Conservation (phyloP, 2,888 invertebrate genomes). For the Cepaea hortensis region DNA sequence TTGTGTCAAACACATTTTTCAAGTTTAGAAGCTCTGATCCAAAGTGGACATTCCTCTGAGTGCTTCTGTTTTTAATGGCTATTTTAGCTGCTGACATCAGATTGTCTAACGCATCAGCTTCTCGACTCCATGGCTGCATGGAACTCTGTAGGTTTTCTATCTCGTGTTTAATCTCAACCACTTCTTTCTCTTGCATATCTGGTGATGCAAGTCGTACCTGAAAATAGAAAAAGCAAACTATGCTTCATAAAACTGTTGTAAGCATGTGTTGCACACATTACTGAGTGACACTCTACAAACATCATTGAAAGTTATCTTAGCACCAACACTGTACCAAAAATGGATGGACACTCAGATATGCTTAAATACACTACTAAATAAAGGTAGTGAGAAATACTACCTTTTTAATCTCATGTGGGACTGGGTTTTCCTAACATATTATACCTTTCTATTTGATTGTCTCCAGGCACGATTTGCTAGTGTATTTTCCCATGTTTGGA, state of each 20-base stretch:
- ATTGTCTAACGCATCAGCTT: conserved; percentile 67
- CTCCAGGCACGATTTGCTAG: too few species aligned
- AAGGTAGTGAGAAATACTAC: too few species aligned
- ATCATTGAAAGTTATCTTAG: too few species aligned
- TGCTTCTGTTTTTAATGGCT: conserved; percentile 70
- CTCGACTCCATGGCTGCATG: conserved; percentile 64
- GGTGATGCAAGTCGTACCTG: conserved; percentile 85
- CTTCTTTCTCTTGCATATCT: conserved; percentile 82
- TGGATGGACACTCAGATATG: background rate
- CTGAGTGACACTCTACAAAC: too few species aligned
- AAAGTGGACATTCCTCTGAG: conserved; percentile 71
- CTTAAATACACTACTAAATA: too few species aligned
- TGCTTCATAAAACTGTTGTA: background rate
- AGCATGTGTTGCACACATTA: background rate
- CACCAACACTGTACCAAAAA: background rate
- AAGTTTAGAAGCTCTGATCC: conserved; percentile 66
- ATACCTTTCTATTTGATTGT: too few species aligned
- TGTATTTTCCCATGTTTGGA: too few species aligned
- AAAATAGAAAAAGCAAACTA: background rate
- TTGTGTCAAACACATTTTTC: conserved; percentile 63
- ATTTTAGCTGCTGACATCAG: conserved; percentile 70
- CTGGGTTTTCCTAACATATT: too few species aligned
- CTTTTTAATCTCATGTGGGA: too few species aligned
- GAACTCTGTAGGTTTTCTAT: conserved; percentile 81
- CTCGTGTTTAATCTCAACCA: conserved; percentile 83